Base-by-base conservation (phyloP, 2,797 vertebrate species). In the Liasis olivaceus region DNA sequence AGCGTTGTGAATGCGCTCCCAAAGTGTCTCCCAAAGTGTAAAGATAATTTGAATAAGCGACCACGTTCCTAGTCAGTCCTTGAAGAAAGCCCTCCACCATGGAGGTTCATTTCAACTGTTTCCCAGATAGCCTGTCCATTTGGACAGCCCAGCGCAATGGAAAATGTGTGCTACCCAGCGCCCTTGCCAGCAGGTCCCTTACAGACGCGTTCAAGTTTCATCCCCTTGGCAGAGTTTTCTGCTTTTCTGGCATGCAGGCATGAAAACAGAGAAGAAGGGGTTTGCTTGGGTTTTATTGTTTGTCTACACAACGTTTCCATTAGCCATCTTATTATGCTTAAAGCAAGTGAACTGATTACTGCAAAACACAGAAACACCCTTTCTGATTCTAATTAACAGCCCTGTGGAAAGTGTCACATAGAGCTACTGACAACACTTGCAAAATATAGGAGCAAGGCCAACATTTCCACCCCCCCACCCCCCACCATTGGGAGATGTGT, bases 251-350 rank as follows among this genome's bases (percentile, higher is more conserved):
- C 93, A 26, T 9, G 59, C 1, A 47, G 87, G 89, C 64, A 14
- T 51, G n/a, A 62, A 54, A n/a, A 54, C 6, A n/a, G 42, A n/a
- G 5, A 60, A 26, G 56, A 85, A 94, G 93, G 92, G 92, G 90
- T 13, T n/a, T 94, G 94, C 92, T 89, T 91, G 96, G 95, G 92
- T 94, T 91, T 89, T 85, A 66, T 69, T 87, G 20, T 12, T 91
- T 94, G 93, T 92, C 94, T 95, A 87, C 91, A 91, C 96, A 96
- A 92, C 89, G 56, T 91, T 95, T 92, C 58, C 85, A 90, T 95
- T 95, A 95, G 94, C 95, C 95, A 90, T 58, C 51, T 88, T 93
- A 93, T 91, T 93, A 77, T 85, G 93, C 60, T 63, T 72, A 51
- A 58, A 85, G 17, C 93, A 85, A 31, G 31, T 2, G 85, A 95